phyloP scores from a whole-genome alignment of 2,888 invertebrate species.

The Apotomis turbidana region DNA sequence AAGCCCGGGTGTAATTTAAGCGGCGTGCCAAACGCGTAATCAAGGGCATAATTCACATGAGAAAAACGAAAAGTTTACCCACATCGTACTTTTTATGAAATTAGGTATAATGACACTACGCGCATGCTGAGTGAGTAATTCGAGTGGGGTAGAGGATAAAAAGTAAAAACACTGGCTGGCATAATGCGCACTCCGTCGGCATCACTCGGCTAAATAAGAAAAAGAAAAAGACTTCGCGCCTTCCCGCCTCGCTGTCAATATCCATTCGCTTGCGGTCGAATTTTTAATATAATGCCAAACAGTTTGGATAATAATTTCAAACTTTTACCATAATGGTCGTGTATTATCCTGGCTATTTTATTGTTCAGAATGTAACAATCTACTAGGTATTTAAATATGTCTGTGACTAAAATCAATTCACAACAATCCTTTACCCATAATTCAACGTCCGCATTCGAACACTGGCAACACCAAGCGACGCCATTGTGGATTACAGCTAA shows the following conservation, averaged over 20 bases:
- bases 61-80: conserved; percentile 39
- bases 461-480: conserved; percentile 66
- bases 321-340: conserved; percentile 14
- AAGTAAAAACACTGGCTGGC: conserved; percentile 54
- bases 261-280: conserved; percentile 57
- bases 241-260: conserved; percentile 70
- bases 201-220: conserved; percentile 65
- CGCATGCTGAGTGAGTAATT: conserved; percentile 45
- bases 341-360: conserved; percentile 12
- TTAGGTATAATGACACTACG: conserved; percentile 43
- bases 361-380: not conserved
- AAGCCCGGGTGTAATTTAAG: conserved; percentile 45
- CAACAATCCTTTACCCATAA: conserved; percentile 26
- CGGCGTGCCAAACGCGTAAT: conserved; percentile 47
- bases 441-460: conserved; percentile 33
- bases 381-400: not conserved
- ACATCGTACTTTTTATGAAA: conserved; percentile 39
- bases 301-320: conserved; percentile 43
- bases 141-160: conserved; percentile 43
- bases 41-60: conserved; percentile 43
- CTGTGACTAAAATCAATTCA: not conserved
- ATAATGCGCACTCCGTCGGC: conserved; percentile 56
- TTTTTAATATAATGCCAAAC: conserved; percentile 56
- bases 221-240: conserved; percentile 66
- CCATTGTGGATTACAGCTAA: conserved; percentile 80